Base-by-base conservation (phyloP, 2,113 vertebrate genomes). In the Ochotona curzoniae region DNA sequence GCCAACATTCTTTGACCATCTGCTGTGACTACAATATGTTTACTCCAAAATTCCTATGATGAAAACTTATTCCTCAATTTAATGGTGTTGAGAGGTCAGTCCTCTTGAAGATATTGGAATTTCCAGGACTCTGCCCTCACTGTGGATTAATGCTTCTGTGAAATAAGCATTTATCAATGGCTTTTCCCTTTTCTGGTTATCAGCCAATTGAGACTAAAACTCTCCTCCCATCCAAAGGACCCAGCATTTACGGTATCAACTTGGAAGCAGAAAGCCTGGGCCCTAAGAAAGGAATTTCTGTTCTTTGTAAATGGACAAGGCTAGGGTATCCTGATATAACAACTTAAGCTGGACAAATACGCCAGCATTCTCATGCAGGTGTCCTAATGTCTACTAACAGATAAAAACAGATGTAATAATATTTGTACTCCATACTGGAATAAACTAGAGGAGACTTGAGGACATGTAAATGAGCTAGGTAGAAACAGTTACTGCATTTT, bases 401-500 rank as follows among this genome's bases (percentile, higher is more conserved):
- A 32, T 49, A 80, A 83, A 23, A 26, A 47, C 57, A 3, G 10
- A 28, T 32, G 32, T 28, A 51, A 63, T 38, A 49, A 66, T 54
- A 83, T 84, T 70, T 94, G 73, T 78, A 57, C 15, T 57, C 54
- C 21, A 78, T 12, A 7, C 11, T 74, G 80, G 47, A 87, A 87
- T 75, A 66, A 83, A 81, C 6, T 94, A 57, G 67, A 86, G n/a
- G 44, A 18, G 9, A 67, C 13, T 66, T 85, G 74, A 30, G 51
- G 66, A 69, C 44, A 80, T 47, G 60, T 89, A 32, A 38, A 61
- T 15, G 44, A 70, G 75, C 38, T 49, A 49, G 49, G 49, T 44
- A 35, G 89, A 94, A 95, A 90, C 11, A 92, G 61, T 92, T 82
- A 57, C 26, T 70, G 86, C 18, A 49, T 86, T 91, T 90, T 78